Evolutionary conservation across 1,140 invertebrate genomes (phyloP), one percentile per base, ranked within the genome.

Genomic region (Neodiprion pinetum): DNA sequence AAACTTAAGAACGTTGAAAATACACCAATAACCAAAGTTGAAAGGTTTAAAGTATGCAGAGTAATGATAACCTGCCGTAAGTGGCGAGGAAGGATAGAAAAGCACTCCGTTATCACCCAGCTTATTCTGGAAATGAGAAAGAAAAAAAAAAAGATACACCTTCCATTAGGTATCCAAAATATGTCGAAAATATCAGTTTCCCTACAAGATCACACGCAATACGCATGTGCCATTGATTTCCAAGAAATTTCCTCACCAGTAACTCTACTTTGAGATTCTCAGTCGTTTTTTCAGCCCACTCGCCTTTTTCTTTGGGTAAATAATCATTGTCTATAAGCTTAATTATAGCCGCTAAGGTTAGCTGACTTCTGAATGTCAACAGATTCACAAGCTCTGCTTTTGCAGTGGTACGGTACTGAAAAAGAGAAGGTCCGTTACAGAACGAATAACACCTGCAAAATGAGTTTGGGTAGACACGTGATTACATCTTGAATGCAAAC

Each of bases 11-110:
- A 93, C 93, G 88, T 98, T 99, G 84, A 98, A 96, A 61, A 99
- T 89, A 47, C 92, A 94, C 86, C 95, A 97, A 85, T 98, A 97
- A 9, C 92, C 90, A 87, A 97, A 98, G 88, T 98, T 98, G 82
- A 92, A 95, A 1, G 96, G 94, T 71, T 94, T 92, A 3, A 96
- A 88, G 76, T 96, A 90, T 50, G 94, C 91, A 68, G 94, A 91
- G 83, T 94, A 94, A 88, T 98, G 97, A 83, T 96, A 96, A 8
- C 93, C 94, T 1, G 97, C 96, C n/a, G 94, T 87, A 21, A 90
- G 90, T 1, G 97, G 96, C 75, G 94, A 93, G 1, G 94, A 93
- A 28, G 97, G 96, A 86, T 95, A 98, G 50, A 99, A 82, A 5
- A 99, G 88, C 9, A 99, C 92, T 0, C 95, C 96, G 87, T 97